A percentile compares a stretch with the other conserved stretches of the same genome.
phyloP scores from a whole-genome alignment of 2,888 invertebrate species.

The Pegoplata infirma region DNA sequence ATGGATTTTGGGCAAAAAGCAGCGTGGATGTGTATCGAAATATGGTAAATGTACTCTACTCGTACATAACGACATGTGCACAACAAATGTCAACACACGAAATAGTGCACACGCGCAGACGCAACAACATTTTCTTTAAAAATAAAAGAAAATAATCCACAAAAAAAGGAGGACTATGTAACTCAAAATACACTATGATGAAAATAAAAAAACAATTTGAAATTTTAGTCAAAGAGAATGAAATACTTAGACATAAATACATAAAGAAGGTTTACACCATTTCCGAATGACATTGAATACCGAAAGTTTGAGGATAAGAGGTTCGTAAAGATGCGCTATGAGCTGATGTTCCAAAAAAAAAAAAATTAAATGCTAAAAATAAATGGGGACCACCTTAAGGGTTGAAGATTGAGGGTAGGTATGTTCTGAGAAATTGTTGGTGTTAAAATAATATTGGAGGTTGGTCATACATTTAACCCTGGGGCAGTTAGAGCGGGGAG shows the following conservation, averaged over 20 bases:
- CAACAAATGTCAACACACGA: conserved; percentile 70
- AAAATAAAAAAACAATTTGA: too few relatives aligned
- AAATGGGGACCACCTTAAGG: too few relatives aligned
- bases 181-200: neutral
- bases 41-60: too few relatives aligned
- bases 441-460: too few relatives aligned
- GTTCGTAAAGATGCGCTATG: too few relatives aligned
- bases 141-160: conserved; percentile 34
- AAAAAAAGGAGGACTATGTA: neutral
- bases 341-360: too few relatives aligned
- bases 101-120: conserved; percentile 69
- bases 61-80: conserved; percentile 45
- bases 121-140: conserved; percentile 64
- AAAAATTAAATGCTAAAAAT: too few relatives aligned
- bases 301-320: too few relatives aligned
- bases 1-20: conserved; percentile 19
- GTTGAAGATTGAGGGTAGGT: too few relatives aligned
- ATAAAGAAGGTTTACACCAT: neutral
- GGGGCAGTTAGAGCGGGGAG: too few relatives aligned
- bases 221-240: neutral
- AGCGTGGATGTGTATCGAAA: conserved; percentile 28
- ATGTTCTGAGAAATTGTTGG: too few relatives aligned
- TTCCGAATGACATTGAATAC: neutral
- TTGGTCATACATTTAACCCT: too few relatives aligned
- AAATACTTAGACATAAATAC: conserved; percentile 32